Evolutionary conservation across 2,113 vertebrate species (phyloP).

Genomic region (Larimichthys polyactis): DNA sequence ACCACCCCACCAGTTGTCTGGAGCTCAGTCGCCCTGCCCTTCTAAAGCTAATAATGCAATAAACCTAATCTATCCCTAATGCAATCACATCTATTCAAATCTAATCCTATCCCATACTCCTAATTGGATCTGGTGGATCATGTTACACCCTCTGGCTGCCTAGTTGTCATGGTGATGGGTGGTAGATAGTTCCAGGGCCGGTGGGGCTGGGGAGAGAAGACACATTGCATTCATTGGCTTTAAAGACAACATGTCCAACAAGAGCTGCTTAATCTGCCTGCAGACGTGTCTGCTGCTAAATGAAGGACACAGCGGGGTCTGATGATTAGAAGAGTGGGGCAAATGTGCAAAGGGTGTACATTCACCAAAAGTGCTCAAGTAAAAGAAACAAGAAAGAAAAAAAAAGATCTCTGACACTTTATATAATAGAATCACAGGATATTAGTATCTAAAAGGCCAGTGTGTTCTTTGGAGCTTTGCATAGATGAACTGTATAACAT

Average conservation of each 20-base stretch:
- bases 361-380: neutral
- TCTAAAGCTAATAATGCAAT: slow-evolving; percentile 78
- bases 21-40: slow-evolving; percentile 64
- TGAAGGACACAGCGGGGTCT: slow-evolving; percentile 28
- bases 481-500: neutral
- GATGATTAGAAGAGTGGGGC: neutral
- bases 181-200: slow-evolving; percentile 51
- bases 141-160: slow-evolving; percentile 77
- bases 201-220: slow-evolving; percentile 41
- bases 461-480: neutral
- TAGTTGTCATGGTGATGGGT: slow-evolving; percentile 81
- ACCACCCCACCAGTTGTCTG: slow-evolving; percentile 42
- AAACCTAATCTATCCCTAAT: slow-evolving; percentile 80
- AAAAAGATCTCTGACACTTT: neutral
- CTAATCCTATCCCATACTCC: slow-evolving; percentile 74
- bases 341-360: neutral
- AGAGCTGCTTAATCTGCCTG: slow-evolving; percentile 39
- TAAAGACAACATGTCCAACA: slow-evolving; percentile 55
- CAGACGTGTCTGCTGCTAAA: slow-evolving; percentile 17
- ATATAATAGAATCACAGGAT: neutral
- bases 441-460: neutral
- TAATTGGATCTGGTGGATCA: slow-evolving; percentile 82
- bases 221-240: slow-evolving; percentile 37
- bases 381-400: neutral
- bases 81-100: slow-evolving; percentile 84